Evolutionary conservation across 2,113 vertebrate species (phyloP), one percentile per base, ranked within the genome.

Genomic region (Microcebus griseorufus): DNA sequence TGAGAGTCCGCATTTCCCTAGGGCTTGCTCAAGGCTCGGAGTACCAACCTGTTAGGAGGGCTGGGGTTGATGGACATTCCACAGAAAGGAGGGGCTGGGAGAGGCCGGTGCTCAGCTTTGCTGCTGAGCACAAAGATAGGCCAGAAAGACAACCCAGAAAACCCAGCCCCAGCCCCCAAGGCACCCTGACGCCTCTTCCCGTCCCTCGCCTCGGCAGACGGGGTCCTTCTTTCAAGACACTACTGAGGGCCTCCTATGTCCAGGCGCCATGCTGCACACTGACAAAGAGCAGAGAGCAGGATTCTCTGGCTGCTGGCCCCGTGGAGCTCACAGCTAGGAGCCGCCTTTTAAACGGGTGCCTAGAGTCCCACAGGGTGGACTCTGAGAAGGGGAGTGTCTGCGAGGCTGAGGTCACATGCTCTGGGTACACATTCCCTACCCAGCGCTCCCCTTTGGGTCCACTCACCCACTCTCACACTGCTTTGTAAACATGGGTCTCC

Each of bases 81-180:
- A 81, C 25, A 62, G 89, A 90, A 45, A 95, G 89, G 96, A 96
- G 88, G 53, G 88, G 45, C 45, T 88, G 48, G 93, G 95, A 93
- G 88, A 84, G 65, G 67, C 88, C 65, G 12, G 25, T 70, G 82
- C 88, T 94, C 65, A 82, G 73, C 55, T 94, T 88, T 72, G 75
- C 92, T 90, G 34, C 25, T 13, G 6, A 88, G 51, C 82, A 90
- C 82, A 89, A 75, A 95, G 88, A 37, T 25, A 69, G 58, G 58
- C 34, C 45, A n/a, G 34, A 32, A 90, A 67, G 85, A 88, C 51
- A 84, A 72, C 79, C 62, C 65, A 81, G 88, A 64, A 85, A 85
- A 45, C 34, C 42, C 45, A 11, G 3, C 39, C 9, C 12, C 29
- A 42, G 37, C 8, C 78, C 48, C 72, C 20, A n/a, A 1, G 0